Evolutionary conservation across 2,888 invertebrate species (phyloP).

Genomic region (Atethmia centrago): DNA sequence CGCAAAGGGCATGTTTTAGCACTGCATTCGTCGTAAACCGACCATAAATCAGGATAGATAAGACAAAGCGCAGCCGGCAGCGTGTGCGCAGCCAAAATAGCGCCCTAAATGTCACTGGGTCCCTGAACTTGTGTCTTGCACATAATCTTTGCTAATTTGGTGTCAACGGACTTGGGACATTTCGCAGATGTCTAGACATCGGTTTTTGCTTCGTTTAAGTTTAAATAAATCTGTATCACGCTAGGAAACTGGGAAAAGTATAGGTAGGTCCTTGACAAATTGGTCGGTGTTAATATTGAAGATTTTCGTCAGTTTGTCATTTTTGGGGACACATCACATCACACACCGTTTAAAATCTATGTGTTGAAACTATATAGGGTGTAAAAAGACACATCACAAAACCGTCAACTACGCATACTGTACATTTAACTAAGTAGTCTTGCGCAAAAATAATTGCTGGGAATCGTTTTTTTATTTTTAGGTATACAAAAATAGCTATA

Average conservation of each 20-base stretch:
- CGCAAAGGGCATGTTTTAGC: slow-evolving; percentile 61
- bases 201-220: slow-evolving; percentile 53
- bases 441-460: no score
- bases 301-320: not conserved
- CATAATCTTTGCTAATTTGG: slow-evolving; percentile 78
- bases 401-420: no score
- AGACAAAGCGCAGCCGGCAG: slow-evolving; percentile 67
- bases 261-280: not conserved
- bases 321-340: not conserved
- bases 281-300: no score
- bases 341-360: no score
- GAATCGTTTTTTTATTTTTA: no score
- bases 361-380: not conserved
- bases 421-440: no score
- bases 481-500: no score
- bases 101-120: slow-evolving; percentile 83
- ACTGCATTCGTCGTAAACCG: slow-evolving; percentile 64
- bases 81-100: slow-evolving; percentile 75
- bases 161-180: slow-evolving; percentile 76
- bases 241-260: slow-evolving; percentile 1
- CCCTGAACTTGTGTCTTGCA: slow-evolving; percentile 83
- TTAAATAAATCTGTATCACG: slow-evolving; percentile 8
- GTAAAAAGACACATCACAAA: no score
- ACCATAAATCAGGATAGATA: slow-evolving; percentile 74
- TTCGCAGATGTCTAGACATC: slow-evolving; percentile 73